A percentile compares a stretch with the other conserved stretches of the same genome.
These are phyloP conservation scores for Centruroides vittatus DNA, from an alignment of 1,140 invertebrate species.

Conservation along the genomic window DNA sequence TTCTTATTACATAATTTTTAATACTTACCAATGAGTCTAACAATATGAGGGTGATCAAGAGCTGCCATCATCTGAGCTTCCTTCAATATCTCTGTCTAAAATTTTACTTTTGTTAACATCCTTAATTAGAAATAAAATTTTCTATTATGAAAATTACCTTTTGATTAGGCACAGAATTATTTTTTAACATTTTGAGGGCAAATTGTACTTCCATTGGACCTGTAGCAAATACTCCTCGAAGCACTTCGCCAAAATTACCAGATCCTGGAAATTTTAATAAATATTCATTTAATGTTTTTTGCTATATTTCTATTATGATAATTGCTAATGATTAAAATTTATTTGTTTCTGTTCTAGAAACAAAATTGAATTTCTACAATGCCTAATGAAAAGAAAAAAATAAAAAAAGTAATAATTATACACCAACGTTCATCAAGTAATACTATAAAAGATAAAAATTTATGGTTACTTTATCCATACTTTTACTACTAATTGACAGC, in stretches of 20 bases:
- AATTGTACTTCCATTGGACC: constrained; percentile 27
- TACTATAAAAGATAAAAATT: no score
- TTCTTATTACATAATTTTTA: no score
- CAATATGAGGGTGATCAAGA: constrained; percentile 33
- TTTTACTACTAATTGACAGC: no score
- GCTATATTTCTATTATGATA: no score
- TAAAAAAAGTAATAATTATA: no score
- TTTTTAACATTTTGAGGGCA: constrained; percentile 35
- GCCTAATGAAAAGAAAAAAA: no score
- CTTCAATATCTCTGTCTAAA: constrained; percentile 30
- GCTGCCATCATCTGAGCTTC: constrained; percentile 35
- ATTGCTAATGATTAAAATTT: no score
- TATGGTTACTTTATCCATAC: no score
- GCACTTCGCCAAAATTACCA: constrained; percentile 36
- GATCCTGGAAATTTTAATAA: constrained; percentile 20
- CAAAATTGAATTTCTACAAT: no score
- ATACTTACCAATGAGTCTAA: constrained; percentile 32
- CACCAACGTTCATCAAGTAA: no score
- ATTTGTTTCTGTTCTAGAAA: no score
- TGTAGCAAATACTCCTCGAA: constrained; percentile 27
- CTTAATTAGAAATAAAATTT: neutral
- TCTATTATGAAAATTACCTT: constrained; percentile 13
- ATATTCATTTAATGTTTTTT: no score
- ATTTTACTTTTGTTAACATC: neutral
- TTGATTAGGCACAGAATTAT: constrained; percentile 24